Percentiles rank a stretch among this genome's conserved stretches.
Evolutionary conservation across 2,113 vertebrate genomes (phyloP).

Genomic region (Phycodurus eques): DNA sequence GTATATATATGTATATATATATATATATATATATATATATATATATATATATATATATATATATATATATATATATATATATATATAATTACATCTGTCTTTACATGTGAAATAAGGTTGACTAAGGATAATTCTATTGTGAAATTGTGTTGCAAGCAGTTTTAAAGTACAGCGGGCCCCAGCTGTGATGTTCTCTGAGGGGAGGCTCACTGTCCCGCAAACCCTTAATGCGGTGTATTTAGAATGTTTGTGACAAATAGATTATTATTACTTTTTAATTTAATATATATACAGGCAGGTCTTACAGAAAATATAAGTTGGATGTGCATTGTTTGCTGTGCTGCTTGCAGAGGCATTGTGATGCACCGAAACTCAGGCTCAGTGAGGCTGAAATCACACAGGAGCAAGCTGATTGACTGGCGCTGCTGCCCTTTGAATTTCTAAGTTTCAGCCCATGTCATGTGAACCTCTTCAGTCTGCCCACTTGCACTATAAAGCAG

Average conservation of each 20-base stretch:
- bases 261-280: not conserved
- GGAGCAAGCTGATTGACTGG: constrained; percentile 57
- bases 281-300: not conserved
- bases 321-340: constrained; percentile 32
- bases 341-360: constrained; percentile 45
- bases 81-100: not conserved
- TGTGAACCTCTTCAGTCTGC: constrained; percentile 27
- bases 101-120: constrained; percentile 2
- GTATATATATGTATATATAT: no score
- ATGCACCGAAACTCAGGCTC: constrained; percentile 54
- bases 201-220: no score
- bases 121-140: not conserved
- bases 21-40: no score
- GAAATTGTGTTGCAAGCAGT: not conserved
- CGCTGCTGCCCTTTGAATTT: constrained; percentile 46
- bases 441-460: constrained; percentile 36
- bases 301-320: constrained; percentile 4
- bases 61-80: no score
- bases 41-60: no score
- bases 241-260: no score
- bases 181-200: not conserved
- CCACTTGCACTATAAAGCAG: constrained; percentile 47
- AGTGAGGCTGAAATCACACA: constrained; percentile 68
- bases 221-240: no score
- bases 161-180: not conserved